These are phyloP conservation scores for Promerops cafer DNA, from an alignment of 2,113 vertebrate genomes.

Conservation along the genomic window DNA sequence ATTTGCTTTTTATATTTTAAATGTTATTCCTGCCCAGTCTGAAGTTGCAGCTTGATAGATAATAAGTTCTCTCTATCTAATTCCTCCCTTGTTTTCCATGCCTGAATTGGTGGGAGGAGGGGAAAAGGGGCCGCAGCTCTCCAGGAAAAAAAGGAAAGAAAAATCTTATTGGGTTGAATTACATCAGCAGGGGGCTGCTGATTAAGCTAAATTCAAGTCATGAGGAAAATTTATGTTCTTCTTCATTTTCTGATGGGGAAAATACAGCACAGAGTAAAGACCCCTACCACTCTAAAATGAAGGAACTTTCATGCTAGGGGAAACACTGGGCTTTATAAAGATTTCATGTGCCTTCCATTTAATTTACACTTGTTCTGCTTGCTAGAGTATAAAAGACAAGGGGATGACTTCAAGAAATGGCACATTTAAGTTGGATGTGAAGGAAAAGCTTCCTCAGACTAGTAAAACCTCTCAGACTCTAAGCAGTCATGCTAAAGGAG, in stretches of 20 bases:
- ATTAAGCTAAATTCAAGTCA: slow-evolving; percentile 50
- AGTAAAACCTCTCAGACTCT: neutral
- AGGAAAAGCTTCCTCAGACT: neutral
- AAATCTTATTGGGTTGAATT: neutral
- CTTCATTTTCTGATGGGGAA: slow-evolving; percentile 32
- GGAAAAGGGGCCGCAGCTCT: neutral
- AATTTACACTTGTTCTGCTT: slow-evolving; percentile 44
- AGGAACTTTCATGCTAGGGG: neutral
- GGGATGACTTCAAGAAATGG: slow-evolving; percentile 40
- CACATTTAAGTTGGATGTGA: neutral
- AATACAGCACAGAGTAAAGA: neutral
- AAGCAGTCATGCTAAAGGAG: neutral
- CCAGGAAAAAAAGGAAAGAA: neutral
- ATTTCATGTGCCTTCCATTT: slow-evolving; percentile 45
- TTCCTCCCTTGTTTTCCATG: slow-evolving; percentile 3
- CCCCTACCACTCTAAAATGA: neutral
- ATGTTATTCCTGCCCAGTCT: neutral
- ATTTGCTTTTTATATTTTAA: slow-evolving; percentile 27
- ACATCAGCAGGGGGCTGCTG: slow-evolving; percentile 40
- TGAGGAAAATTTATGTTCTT: slow-evolving; percentile 43
- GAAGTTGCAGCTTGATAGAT: slow-evolving; percentile 14
- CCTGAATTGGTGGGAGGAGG: neutral
- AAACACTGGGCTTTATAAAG: slow-evolving; percentile 16
- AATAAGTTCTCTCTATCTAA: slow-evolving; percentile 8
- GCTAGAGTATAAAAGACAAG: slow-evolving; percentile 27